These are phyloP conservation scores for Anarhynchus alexandrinus DNA, from an alignment of 2,113 vertebrate species.

Conservation along the genomic window DNA sequence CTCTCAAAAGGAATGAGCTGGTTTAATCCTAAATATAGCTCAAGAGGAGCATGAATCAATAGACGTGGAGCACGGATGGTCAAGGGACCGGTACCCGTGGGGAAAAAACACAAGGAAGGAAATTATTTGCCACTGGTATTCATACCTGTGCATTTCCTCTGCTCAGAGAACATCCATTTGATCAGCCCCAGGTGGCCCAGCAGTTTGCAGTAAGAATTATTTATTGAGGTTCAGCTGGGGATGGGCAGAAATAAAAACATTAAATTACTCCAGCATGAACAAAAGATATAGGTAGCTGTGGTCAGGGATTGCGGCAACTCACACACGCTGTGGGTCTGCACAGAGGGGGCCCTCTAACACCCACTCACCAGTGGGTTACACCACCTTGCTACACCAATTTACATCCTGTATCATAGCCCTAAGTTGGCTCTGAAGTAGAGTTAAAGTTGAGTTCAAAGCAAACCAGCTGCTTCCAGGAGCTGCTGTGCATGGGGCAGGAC, in stretches of 20 bases:
- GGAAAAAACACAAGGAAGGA: not conserved
- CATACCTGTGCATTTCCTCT: not conserved
- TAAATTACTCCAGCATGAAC: not conserved
- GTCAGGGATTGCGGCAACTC: not conserved
- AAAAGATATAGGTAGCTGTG: not conserved
- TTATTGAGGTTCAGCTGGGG: not conserved
- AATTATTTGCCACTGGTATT: not conserved
- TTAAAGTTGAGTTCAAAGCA: constrained; percentile 68
- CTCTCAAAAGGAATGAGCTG: not conserved
- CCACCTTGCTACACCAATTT: constrained; percentile 52
- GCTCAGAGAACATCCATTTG: not conserved
- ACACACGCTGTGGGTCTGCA: not conserved
- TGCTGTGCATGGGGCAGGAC: constrained; percentile 1
- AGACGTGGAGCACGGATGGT: accelerated
- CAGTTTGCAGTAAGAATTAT: not conserved
- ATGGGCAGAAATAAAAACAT: not conserved
- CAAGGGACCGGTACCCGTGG: not conserved
- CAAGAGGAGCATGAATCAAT: not conserved
- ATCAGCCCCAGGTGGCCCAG: not conserved
- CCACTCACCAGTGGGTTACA: constrained; percentile 21
- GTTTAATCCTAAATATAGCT: constrained; percentile 27
- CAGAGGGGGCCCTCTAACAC: not conserved
- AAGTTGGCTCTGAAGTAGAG: constrained; percentile 37
- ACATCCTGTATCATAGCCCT: constrained; percentile 11
- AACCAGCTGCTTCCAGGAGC: constrained; percentile 46